Conservation (phyloP, 2,888 invertebrate genomes). For the Amphipyra tragopoginis region DNA sequence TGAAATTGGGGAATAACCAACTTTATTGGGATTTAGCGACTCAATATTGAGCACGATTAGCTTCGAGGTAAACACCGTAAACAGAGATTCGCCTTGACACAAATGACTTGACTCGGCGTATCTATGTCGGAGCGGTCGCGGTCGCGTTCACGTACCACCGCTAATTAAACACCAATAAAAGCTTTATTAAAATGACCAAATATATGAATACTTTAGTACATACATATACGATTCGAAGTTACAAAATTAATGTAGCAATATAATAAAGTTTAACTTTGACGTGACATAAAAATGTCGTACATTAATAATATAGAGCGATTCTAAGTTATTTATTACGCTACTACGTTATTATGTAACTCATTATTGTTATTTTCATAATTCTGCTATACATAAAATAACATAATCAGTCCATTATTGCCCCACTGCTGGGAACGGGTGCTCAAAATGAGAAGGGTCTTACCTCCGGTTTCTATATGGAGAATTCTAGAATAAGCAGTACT, state of each 20-base stretch:
- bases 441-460: too few species aligned
- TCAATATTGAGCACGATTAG: conserved; percentile 63
- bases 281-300: conserved; percentile 38
- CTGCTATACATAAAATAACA: too few species aligned
- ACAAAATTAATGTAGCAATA: conserved; percentile 62
- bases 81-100: conserved; percentile 79
- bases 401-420: too few species aligned
- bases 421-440: too few species aligned
- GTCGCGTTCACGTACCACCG: conserved; percentile 71
- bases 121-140: conserved; percentile 56
- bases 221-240: conserved; percentile 63
- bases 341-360: background rate
- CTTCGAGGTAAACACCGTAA: conserved; percentile 60
- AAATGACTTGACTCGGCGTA: conserved; percentile 61
- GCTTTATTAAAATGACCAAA: conserved; percentile 72
- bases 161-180: conserved; percentile 82
- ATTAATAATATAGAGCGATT: conserved; percentile 33
- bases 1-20: conserved; percentile 78
- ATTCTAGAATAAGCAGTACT: too few species aligned
- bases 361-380: too few species aligned
- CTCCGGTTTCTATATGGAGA: too few species aligned
- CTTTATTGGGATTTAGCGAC: conserved; percentile 75
- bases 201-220: conserved; percentile 57
- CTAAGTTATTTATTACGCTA: background rate
- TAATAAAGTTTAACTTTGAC: conserved; percentile 40